Evolutionary conservation across 2,888 invertebrate genomes (phyloP).

Genomic region (Tiliacea aurago): DNA sequence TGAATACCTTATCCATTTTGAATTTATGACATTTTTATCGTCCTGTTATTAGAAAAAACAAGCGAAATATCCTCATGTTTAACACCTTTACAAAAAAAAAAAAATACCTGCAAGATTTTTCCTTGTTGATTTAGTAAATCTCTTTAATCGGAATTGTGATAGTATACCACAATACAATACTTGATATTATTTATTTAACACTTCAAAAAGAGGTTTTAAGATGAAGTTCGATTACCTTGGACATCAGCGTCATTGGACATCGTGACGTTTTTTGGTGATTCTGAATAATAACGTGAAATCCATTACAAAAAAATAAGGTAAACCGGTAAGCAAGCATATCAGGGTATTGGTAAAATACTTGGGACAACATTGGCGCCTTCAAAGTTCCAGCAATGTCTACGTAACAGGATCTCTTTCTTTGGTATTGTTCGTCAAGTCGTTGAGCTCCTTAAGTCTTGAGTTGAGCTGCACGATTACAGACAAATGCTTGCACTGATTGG

Average conservation of each 20-base stretch:
- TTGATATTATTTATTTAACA: constrained; percentile 38
- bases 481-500: no score
- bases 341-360: constrained; percentile 32
- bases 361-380: constrained; percentile 38
- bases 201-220: constrained; percentile 33
- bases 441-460: no score
- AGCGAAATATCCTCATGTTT: neutral
- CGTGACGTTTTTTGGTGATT: constrained; percentile 34
- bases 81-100: neutral
- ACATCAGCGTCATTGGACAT: constrained; percentile 25
- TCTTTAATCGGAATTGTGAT: constrained; percentile 35
- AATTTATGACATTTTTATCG: neutral
- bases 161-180: constrained; percentile 32
- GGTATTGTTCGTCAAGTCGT: no score
- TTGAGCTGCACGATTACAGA: no score
- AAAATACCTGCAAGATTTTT: neutral
- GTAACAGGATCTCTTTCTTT: neutral
- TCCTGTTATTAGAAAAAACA: no score
- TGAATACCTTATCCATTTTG: neutral
- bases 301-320: constrained; percentile 37
- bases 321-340: constrained; percentile 29
- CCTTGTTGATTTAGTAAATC: constrained; percentile 38
- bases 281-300: constrained; percentile 30
- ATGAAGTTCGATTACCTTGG: constrained; percentile 44
- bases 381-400: constrained; percentile 10